These are phyloP conservation scores for Drosophila borborema DNA, from an alignment of 2,888 invertebrate species.

Conservation along the genomic window DNA sequence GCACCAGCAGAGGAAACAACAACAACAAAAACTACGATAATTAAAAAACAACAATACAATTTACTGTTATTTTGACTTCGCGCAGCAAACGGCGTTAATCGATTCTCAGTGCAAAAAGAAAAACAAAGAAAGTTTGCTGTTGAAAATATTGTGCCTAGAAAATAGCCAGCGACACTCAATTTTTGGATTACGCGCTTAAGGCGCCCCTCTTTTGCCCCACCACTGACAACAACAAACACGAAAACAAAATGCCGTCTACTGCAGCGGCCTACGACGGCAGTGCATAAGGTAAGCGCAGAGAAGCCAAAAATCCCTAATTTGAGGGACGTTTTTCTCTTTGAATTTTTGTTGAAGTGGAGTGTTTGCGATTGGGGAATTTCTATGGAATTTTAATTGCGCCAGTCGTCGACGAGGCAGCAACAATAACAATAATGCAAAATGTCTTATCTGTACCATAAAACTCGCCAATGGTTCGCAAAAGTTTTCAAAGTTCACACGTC, in stretches of 20 bases:
- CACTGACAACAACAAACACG: conserved; percentile 26
- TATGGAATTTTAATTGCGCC: conserved; percentile 71
- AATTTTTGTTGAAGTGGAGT: background rate
- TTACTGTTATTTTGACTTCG: conserved; percentile 57
- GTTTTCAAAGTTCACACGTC: conserved; percentile 50
- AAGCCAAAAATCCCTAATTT: conserved; percentile 25
- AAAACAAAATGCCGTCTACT: conserved; percentile 65
- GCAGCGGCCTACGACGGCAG: conserved; percentile 62
- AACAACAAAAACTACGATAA: conserved; percentile 47
- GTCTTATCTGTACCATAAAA: conserved; percentile 69
- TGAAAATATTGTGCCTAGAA: conserved; percentile 31
- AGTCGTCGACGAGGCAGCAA: conserved; percentile 9
- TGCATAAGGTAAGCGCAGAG: conserved; percentile 74
- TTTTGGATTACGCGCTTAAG: conserved; percentile 59
- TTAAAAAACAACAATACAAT: conserved; percentile 52
- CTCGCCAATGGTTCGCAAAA: conserved; percentile 52
- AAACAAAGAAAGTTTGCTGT: conserved; percentile 44
- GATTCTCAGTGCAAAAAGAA: conserved; percentile 46
- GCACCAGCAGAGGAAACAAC: conserved; percentile 19
- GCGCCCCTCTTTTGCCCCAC: conserved; percentile 14
- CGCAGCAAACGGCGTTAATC: conserved; percentile 30
- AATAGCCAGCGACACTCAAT: conserved; percentile 26
- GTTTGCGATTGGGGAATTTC: conserved; percentile 51
- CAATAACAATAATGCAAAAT: conserved; percentile 47
- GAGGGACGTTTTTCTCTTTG: conserved; percentile 10